Evolutionary conservation across 2,797 vertebrate species (phyloP).

Genomic region (Cirrhinus mrigala): DNA sequence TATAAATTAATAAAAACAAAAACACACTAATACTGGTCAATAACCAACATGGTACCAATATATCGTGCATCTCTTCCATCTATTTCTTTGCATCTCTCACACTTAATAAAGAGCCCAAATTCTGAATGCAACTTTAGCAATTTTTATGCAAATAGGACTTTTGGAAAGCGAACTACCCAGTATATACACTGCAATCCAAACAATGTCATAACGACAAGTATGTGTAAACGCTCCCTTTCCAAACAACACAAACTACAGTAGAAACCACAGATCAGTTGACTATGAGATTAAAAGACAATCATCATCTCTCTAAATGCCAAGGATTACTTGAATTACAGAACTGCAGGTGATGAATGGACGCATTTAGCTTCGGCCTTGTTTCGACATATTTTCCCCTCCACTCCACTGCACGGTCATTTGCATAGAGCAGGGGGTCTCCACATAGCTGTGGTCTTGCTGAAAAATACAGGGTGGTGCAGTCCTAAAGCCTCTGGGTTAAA

Average conservation of each 20-base stretch:
- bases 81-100: neutral
- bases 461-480: slow-evolving; percentile 72
- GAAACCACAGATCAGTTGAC: slow-evolving; percentile 23
- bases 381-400: slow-evolving; percentile 4
- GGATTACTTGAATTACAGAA: slow-evolving; percentile 22
- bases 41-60: neutral
- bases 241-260: slow-evolving; percentile 22
- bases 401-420: neutral
- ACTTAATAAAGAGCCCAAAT: neutral
- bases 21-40: neutral
- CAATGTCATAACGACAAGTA: slow-evolving; percentile 7
- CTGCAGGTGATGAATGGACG: slow-evolving; percentile 35
- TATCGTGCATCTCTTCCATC: neutral
- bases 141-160: neutral
- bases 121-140: neutral
- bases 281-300: slow-evolving; percentile 32
- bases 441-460: slow-evolving; percentile 76
- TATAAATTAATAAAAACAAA: neutral
- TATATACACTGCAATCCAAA: neutral
- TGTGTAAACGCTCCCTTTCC: slow-evolving; percentile 10
- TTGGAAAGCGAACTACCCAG: neutral
- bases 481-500: slow-evolving; percentile 70
- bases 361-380: neutral
- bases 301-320: slow-evolving; percentile 22
- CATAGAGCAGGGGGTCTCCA: slow-evolving; percentile 39